phyloP scores from a whole-genome alignment of 2,113 vertebrate species.

The Tyto alba region DNA sequence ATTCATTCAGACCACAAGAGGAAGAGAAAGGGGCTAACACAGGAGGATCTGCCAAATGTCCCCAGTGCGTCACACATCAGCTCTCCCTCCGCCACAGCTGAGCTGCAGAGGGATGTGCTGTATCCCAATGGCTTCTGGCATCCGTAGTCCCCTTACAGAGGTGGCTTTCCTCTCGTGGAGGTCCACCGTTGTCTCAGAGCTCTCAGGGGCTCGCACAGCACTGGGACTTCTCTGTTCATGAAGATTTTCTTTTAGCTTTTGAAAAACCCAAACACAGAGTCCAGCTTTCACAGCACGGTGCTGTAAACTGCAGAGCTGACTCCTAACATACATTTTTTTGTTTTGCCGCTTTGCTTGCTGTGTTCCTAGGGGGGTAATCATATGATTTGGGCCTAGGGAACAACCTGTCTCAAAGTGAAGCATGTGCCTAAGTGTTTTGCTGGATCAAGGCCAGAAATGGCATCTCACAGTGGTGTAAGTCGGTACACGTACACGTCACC shows the following conservation, averaged over 20 bases:
- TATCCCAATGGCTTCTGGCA: background rate
- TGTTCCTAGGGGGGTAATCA: background rate
- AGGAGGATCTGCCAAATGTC: background rate
- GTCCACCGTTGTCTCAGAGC: background rate
- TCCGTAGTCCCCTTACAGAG: background rate
- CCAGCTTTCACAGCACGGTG: accelerated
- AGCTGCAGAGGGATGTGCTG: background rate
- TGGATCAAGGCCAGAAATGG: background rate
- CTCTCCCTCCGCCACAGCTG: background rate
- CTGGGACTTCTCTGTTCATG: background rate
- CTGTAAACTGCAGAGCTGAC: background rate
- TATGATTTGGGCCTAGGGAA: background rate
- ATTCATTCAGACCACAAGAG: constrained; percentile 11
- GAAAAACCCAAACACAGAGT: background rate
- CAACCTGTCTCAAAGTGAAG: background rate
- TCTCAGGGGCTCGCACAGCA: background rate
- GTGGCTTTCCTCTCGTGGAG: background rate
- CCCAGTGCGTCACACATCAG: background rate
- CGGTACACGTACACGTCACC: accelerated
- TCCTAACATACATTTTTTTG: background rate
- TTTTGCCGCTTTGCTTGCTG: background rate
- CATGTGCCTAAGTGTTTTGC: background rate
- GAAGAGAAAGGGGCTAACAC: constrained; percentile 17
- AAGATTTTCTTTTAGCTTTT: background rate
- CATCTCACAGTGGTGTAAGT: background rate